A percentile compares a stretch with the other conserved stretches of the same genome.
Conservation (phyloP, 53 echinoderm and acorn worm genomes). For the Apostichopus leukothele region DNA sequence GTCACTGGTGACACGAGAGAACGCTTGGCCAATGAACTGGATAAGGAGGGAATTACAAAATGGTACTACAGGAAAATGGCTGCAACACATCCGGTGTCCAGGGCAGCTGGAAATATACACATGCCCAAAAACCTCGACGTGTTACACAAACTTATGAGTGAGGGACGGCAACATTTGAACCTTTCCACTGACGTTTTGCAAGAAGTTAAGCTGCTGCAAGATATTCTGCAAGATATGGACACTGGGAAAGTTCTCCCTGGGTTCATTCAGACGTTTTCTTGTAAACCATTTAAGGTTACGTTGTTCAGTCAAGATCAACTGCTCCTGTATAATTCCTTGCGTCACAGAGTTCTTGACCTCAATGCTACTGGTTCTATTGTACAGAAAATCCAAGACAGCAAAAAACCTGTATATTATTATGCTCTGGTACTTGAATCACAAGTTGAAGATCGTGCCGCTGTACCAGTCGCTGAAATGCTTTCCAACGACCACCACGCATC, state of each 20-base stretch:
- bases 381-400: background rate
- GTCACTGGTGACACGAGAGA: background rate
- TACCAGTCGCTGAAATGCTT: slow-evolving; percentile 7
- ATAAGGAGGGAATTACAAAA: background rate
- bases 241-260: background rate
- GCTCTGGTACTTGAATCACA: background rate
- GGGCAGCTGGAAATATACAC: background rate
- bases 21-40: background rate
- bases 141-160: background rate
- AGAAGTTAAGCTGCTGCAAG: background rate
- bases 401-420: slow-evolving; percentile 15
- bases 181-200: background rate
- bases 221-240: background rate
- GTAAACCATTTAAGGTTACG: background rate
- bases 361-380: background rate
- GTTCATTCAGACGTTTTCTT: background rate
- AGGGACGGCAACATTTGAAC: background rate
- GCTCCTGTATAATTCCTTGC: background rate
- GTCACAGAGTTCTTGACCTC: background rate
- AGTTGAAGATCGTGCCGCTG: background rate
- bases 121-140: background rate
- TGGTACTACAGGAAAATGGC: background rate
- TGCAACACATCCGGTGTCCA: background rate
- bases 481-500: background rate
- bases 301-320: background rate